These are phyloP conservation scores for Trematocara stigmaticum DNA, from an alignment of 2,113 vertebrate genomes.

Conservation along the genomic window DNA sequence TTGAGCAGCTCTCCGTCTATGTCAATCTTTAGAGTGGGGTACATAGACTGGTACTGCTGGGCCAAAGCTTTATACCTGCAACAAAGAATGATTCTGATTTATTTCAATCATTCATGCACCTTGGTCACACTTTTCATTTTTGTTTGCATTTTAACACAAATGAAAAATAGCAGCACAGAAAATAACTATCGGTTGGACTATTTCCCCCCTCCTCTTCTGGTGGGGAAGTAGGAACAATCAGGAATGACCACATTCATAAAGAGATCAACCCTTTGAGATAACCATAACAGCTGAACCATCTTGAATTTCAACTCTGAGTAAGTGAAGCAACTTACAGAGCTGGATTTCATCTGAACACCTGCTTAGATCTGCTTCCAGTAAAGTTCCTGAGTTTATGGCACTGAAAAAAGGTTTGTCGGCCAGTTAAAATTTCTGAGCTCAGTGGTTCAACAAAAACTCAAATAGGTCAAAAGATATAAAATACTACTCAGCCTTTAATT, in stretches of 20 bases:
- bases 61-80: constrained; percentile 90
- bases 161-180: not conserved
- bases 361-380: not conserved
- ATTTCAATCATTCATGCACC: not conserved
- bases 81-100: not conserved
- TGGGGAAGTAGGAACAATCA: not conserved
- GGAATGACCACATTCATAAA: not conserved
- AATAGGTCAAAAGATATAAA: not conserved
- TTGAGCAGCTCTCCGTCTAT: constrained; percentile 88
- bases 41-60: constrained; percentile 91
- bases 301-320: not conserved
- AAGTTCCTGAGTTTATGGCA: not conserved
- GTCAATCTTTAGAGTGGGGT: constrained; percentile 90
- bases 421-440: not conserved
- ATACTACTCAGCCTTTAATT: not conserved
- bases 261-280: not conserved
- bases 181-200: not conserved
- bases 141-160: not conserved
- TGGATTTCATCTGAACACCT: not conserved
- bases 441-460: not conserved
- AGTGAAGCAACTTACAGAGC: not conserved
- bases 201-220: not conserved
- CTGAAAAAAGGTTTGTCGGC: not conserved
- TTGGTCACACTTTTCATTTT: not conserved
- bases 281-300: not conserved